phyloP scores from a whole-genome alignment of 2,888 invertebrate genomes.

The Ectemnius cavifrons region DNA sequence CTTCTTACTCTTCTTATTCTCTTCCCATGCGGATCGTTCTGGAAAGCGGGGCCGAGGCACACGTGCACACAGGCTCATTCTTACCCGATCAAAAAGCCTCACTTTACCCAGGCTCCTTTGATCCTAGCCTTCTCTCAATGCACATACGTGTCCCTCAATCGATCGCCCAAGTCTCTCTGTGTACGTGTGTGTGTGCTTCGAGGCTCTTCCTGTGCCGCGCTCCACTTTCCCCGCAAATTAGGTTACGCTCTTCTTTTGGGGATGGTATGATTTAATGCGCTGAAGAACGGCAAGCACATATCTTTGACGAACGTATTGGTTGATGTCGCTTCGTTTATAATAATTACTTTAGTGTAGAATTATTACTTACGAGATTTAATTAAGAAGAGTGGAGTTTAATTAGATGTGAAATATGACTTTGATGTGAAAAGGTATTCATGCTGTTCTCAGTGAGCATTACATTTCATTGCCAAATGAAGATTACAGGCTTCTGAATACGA shows the following conservation, averaged over 20 bases:
- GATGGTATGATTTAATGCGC: conserved; percentile 30
- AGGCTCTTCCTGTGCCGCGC: neutral
- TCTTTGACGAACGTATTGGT: neutral
- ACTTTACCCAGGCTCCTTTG: neutral
- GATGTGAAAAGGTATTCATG: no score
- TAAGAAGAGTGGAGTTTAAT: no score
- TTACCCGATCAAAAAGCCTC: neutral
- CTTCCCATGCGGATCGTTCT: conserved; percentile 6
- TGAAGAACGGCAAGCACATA: neutral
- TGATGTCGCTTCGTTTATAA: no score
- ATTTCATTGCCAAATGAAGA: no score
- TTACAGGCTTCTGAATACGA: no score
- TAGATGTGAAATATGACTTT: no score
- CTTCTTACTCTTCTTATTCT: conserved; percentile 11
- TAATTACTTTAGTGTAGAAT: no score
- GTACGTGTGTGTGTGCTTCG: neutral
- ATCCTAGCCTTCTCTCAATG: neutral
- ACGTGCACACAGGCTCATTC: neutral
- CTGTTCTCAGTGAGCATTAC: no score
- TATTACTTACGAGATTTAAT: no score
- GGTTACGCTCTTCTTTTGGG: neutral
- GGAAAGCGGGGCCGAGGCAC: conserved; percentile 28
- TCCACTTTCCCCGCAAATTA: conserved; percentile 27
- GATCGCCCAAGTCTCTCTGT: neutral
- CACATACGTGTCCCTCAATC: no score